Base-by-base conservation (phyloP, 1,140 invertebrate genomes). In the Meloidogyne hapla region DNA sequence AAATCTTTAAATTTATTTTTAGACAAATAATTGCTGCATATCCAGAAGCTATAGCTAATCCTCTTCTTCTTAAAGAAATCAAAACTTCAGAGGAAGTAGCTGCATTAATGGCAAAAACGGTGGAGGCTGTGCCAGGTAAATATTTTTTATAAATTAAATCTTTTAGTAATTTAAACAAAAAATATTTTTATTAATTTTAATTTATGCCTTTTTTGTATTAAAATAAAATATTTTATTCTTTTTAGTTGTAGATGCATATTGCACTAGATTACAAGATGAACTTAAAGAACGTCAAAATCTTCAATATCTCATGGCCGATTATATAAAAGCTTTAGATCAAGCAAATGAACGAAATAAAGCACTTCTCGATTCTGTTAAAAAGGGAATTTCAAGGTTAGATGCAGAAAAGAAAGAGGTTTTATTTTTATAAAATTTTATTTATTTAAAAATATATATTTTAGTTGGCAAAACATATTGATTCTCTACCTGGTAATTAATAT, bases 21-120 rank as follows among this genome's bases (percentile, higher is more conserved):
- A 80, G 81, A 61, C 79, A 79, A 62, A 28, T 79, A 48, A 81
- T 82, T 42, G 67, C 76, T 56, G 67, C 74, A 23, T 83, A 79
- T 68, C 82, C 82, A 2, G 82, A 83, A 40, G 65, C 61, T 40
- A 77, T 84, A n/a, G 83, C 80, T 25, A 84, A 84, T 45, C 83
- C 82, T 12, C 61, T 68, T 18, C 72, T 68, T 25, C 77, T 83
- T 3, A 61, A 68, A 42, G 38, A 82, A 15, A 61, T 83, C 62
- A 77, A 76, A 62, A 71, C 69, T 28, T 63, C 48, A 18, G 62
- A 78, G 28, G 74, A 81, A 68, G 79, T 79, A 12, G 38, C 74
- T n/a, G 61, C 40, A 28, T 69, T 84, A 8, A 48, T 81, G 42
- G 75, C 21, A 8, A 70, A 84, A 73, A 80, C 81, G 15, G 56